Evolutionary conservation across 2,113 vertebrate species (phyloP), one percentile per base, ranked within the genome.

Genomic region (Rhea pennata): DNA sequence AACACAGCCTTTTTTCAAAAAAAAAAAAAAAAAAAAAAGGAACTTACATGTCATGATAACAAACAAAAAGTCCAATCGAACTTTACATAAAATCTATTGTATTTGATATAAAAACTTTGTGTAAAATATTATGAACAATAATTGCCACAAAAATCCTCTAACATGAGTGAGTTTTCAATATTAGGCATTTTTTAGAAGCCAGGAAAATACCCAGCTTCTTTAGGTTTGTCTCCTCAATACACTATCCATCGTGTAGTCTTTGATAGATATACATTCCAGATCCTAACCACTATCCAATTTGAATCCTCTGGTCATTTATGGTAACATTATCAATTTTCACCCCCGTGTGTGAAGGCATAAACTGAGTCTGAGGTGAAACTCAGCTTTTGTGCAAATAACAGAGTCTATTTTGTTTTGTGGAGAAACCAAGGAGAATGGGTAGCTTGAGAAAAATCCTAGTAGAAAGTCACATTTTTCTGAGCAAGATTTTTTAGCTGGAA

Each of bases 321-420:
- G 8, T 6, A 29, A 27, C 9, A 12, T 7, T 40, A 22, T 12
- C 13, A 21, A 15, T 74, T 71, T 71, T 11, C 13, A 50, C 22
- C 33, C 22, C 31, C 14, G 15, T 70, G 5, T 9, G 65, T 42
- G 24, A 71, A 66, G 21, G 15, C 26, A 65, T 14, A 77, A 15
- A 5, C 6, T 62, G 19, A 65, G 19, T 5, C 9, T 87, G 24
- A 81, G 46, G 26, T 6, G 7, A 10, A 83, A 3, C 2, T 3
- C 23, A 58, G 8, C 10, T 89, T 89, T 51, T 42, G 5, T 64
- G 44, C 8, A 71, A 51, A 46, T 8, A 50, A 0, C 5, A 83
- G 0, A 7, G 0, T 5, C 3, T 74, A 8, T 11, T 40, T 2
- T 50, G 2, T 10, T 67, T 40, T 72, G 10, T 6, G 10, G 6